phyloP scores from a whole-genome alignment of 2,113 vertebrate genomes.

The Piliocolobus tephrosceles region DNA sequence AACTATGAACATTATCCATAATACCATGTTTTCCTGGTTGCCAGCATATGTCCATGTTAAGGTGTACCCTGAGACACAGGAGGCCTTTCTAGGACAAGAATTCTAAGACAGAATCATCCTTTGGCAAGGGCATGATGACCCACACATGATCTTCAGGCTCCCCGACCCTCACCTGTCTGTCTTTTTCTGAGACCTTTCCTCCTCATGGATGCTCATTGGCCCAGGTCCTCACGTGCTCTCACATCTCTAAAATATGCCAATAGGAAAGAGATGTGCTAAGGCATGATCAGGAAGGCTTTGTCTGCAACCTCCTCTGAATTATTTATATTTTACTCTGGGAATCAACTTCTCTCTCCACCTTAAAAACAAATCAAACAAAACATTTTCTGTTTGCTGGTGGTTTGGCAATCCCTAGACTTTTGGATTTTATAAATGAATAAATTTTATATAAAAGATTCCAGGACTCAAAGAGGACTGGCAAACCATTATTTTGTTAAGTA shows the following conservation, averaged over 20 bases:
- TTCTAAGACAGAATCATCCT: background rate
- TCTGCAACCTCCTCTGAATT: background rate
- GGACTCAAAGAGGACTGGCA: background rate
- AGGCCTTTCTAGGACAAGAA: background rate
- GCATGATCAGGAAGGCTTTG: background rate
- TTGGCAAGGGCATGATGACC: background rate
- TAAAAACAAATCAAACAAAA: constrained; percentile 43
- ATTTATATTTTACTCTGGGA: constrained; percentile 3
- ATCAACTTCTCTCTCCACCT: background rate
- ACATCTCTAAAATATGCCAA: background rate
- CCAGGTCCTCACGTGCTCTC: rapidly evolving
- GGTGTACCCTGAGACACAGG: background rate
- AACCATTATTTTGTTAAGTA: background rate
- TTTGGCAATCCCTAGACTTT: background rate
- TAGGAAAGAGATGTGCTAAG: background rate
- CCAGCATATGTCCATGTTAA: background rate
- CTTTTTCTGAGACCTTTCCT: background rate
- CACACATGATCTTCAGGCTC: background rate
- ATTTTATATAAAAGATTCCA: constrained; percentile 11
- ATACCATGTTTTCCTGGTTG: background rate
- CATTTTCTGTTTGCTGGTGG: background rate
- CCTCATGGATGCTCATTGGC: background rate
- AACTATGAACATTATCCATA: background rate
- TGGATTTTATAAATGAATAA: background rate
- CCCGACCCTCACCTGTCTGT: background rate